Evolutionary conservation across 1,140 invertebrate species (phyloP), one percentile per base, ranked within the genome.

Genomic region (Arctopsyche grandis): DNA sequence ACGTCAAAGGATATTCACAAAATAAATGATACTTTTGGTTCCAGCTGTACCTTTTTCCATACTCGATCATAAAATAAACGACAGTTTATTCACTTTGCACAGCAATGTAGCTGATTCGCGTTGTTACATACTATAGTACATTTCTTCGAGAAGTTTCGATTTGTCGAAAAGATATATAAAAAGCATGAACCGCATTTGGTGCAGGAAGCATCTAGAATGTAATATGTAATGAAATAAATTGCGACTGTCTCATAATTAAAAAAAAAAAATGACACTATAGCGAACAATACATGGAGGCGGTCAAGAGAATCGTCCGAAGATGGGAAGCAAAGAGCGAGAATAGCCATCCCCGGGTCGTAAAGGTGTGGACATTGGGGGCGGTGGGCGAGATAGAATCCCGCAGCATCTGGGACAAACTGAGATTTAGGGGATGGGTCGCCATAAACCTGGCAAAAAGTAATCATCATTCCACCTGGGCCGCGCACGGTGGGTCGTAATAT

Each of bases 401-500:
- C 10, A 69, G 73, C 79, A 80, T 77, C 79, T 77, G 75, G 75
- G 48, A 58, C 79, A 60, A 74, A 44, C 75, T 73, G 75, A 80
- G 79, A 80, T 80, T 80, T 74, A 16, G 48, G 48, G 48, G 48
- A 12, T 12, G 48, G 48, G 48, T 12, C 48, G 48, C 56, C 52
- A 75, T 80, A 80, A 80, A 80, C 46, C 75, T 75, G 22, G 29
- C 48, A 46, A 24, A 58, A 38, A 58, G 79, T 77, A 74, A 74
- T 80, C 75, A 80, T 80, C 79, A 73, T 76, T 29, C 38, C 69
- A 22, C 75, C 69, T 60, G 14, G 71, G 38, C 12, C 16, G 10
- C 21, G n/a, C n/a, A n/a, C n/a, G 48, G 56, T 19, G 21, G 75
- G 75, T 80, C 79, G 75, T 80, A 77, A 80, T 80, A 74, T 77